phyloP scores from a whole-genome alignment of 2,113 vertebrate genomes.

The Illadopsis cleaveri region DNA sequence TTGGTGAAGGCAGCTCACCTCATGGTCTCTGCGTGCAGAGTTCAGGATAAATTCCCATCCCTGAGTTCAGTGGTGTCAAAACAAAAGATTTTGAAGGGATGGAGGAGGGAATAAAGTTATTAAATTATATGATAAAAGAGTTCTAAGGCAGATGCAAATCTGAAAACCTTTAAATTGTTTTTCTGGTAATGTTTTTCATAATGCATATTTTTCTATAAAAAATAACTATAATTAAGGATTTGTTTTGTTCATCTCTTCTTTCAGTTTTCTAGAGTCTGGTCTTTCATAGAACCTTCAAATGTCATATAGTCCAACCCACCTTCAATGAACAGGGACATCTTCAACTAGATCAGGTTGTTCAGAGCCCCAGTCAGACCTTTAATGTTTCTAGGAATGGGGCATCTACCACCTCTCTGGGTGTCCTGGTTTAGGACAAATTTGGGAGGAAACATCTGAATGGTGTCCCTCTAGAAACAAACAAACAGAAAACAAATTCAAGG shows the following conservation, averaged over 20 bases:
- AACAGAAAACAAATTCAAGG: neutral
- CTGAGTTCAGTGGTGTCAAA: neutral
- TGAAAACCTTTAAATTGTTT: neutral
- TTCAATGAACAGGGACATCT: neutral
- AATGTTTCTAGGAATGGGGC: neutral
- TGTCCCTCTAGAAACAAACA: neutral
- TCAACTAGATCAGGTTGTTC: neutral
- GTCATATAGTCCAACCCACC: neutral
- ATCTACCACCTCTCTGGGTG: neutral
- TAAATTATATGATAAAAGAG: neutral
- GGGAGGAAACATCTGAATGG: neutral
- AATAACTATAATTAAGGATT: neutral
- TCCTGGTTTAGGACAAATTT: neutral
- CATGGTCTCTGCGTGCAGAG: fast-evolving
- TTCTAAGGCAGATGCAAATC: neutral
- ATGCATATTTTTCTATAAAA: neutral
- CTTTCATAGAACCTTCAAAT: neutral
- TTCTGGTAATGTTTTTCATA: neutral
- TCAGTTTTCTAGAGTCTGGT: neutral
- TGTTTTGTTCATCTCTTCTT: neutral
- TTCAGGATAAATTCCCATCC: neutral
- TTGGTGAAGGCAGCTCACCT: constrained; percentile 19
- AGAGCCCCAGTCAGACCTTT: neutral
- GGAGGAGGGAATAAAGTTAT: neutral
- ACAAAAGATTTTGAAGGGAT: neutral